Evolutionary conservation across 2,113 vertebrate genomes (phyloP).

Genomic region (Melozone crissalis): DNA sequence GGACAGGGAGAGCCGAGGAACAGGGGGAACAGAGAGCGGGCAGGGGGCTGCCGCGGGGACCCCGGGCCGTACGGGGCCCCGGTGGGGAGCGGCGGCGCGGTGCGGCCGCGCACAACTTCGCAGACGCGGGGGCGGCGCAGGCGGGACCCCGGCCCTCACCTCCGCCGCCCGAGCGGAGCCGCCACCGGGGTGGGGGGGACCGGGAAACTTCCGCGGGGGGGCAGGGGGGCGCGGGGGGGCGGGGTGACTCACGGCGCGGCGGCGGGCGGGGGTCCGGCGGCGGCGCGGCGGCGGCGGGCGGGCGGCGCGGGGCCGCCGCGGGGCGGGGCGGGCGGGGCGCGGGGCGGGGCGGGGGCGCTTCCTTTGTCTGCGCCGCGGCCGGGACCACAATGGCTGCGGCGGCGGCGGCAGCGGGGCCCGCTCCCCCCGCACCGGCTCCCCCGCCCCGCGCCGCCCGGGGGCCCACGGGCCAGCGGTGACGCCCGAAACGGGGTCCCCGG

Average conservation of each 20-base stretch:
- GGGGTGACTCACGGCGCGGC: too few species aligned
- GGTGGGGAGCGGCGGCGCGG: neutral
- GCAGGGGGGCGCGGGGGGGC: neutral
- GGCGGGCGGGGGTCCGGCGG: too few species aligned
- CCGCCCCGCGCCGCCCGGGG: neutral
- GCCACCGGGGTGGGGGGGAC: too few species aligned
- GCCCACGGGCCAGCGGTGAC: neutral
- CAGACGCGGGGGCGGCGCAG: neutral
- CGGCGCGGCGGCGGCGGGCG: too few species aligned
- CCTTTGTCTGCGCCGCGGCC: neutral
- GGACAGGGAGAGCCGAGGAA: neutral
- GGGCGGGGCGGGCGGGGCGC: neutral
- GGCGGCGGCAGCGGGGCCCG: neutral
- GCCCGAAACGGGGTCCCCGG: neutral
- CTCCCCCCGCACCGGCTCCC: neutral
- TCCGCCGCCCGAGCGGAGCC: neutral
- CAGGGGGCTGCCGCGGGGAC: neutral
- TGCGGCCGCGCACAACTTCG: neutral
- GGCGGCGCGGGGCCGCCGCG: too few species aligned
- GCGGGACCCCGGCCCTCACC: neutral
- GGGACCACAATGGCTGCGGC: slow-evolving; percentile 7
- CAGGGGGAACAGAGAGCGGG: neutral
- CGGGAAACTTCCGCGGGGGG: too few species aligned
- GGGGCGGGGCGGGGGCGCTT: neutral
- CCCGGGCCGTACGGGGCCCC: neutral